Conservation (phyloP, 2,113 vertebrate species). For the Rhinolophus sinicus region DNA sequence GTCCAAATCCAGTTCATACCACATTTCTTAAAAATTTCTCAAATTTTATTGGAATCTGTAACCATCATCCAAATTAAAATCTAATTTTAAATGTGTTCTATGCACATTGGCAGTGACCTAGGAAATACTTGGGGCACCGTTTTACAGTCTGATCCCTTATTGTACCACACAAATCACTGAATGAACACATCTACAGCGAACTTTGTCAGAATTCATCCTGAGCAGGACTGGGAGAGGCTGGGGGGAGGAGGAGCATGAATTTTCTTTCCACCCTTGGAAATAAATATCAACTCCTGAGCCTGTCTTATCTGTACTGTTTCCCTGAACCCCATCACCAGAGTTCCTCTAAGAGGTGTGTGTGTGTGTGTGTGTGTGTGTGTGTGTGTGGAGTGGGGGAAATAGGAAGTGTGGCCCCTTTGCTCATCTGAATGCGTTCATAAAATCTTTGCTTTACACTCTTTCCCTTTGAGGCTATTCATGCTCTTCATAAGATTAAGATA, state of each 20-base stretch:
- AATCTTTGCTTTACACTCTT: conserved; percentile 42
- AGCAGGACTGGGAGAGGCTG: conserved; percentile 33
- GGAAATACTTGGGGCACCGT: conserved; percentile 67
- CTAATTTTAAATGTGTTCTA: neutral
- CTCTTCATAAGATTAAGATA: conserved; percentile 2
- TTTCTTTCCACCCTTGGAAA: conserved; percentile 72
- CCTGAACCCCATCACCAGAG: neutral
- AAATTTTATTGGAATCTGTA: neutral
- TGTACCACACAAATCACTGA: conserved; percentile 80
- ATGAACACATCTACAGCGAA: conserved; percentile 74
- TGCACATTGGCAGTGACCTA: neutral
- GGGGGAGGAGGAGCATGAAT: neutral
- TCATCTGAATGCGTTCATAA: conserved; percentile 67
- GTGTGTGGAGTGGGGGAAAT: neutral
- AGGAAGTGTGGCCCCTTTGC: conserved; percentile 18
- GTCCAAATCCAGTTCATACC: too few relatives aligned
- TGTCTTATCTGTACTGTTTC: conserved; percentile 68
- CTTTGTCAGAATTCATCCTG: conserved; percentile 59
- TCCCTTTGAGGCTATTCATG: neutral
- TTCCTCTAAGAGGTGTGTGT: conserved; percentile 33
- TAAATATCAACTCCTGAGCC: conserved; percentile 52
- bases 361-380: neutral
- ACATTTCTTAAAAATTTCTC: neutral
- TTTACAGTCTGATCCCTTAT: conserved; percentile 76
- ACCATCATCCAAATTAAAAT: neutral